Evolutionary conservation across 2,797 vertebrate species (phyloP).

Genomic region (Pyrocephalus nanus): DNA sequence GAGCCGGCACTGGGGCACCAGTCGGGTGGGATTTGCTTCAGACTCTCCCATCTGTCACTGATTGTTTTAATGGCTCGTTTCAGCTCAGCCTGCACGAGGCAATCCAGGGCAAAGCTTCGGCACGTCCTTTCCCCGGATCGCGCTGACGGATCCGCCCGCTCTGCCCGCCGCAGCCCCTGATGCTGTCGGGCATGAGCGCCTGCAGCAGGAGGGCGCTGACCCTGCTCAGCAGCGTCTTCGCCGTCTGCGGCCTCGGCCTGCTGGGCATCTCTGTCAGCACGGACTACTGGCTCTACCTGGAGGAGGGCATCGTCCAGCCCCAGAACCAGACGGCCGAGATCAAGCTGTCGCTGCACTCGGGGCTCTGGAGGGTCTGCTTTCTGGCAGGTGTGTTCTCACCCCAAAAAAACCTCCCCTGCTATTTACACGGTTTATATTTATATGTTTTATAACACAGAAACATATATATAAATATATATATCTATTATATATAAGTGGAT

Average conservation of each 20-base stretch:
- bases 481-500: too few relatives aligned
- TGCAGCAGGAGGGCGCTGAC: conserved; percentile 93
- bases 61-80: background rate
- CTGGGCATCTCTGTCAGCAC: conserved; percentile 95
- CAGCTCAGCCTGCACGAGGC: background rate
- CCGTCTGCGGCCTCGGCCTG: conserved; percentile 90
- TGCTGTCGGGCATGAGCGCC: conserved; percentile 86
- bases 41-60: background rate
- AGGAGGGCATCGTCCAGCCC: conserved; percentile 90
- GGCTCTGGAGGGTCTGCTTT: conserved; percentile 96
- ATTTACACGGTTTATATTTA: too few relatives aligned
- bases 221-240: conserved; percentile 94
- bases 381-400: conserved; percentile 80
- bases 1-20: background rate
- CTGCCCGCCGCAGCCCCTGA: conserved; percentile 40
- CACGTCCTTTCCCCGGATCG: accelerated
- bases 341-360: conserved; percentile 92
- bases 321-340: conserved; percentile 92
- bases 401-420: accelerated
- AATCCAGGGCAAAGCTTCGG: background rate
- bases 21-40: background rate
- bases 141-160: accelerated
- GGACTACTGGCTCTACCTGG: conserved; percentile 97
- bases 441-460: too few relatives aligned
- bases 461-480: too few relatives aligned